Evolutionary conservation across 2,888 invertebrate species (phyloP), one percentile per base, ranked within the genome.

Genomic region (Ceratothoa steindachneri): DNA sequence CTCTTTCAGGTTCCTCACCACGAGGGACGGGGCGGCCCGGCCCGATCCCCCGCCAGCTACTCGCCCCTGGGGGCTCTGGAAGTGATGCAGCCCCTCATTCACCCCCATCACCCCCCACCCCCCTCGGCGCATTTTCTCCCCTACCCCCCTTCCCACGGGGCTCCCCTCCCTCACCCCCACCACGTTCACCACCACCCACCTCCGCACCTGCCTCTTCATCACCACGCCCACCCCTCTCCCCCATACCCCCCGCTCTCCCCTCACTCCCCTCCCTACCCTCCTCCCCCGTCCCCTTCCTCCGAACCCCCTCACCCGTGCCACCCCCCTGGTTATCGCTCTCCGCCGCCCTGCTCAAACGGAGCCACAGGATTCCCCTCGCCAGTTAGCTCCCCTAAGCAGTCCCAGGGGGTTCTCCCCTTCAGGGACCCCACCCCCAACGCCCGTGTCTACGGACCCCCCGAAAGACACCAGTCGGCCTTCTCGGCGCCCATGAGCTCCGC

Each of bases 81-180:
- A 41, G 71, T 68, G 67, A 77, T 77, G 80, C 77, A 80, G 30
- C 77, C 80, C 19, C 71, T 75, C 22, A 70, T 80, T 73, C 77
- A 77, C 71, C 77, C 72, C 55, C 73, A 66, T n/a, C 71, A 70
- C 27, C 19, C 51, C 52, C 72, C 51, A 15, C 69, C 55, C 15
- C 73, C 68, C 27, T 69, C 70, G 22, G 69, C 67, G 24, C 75
- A 41, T 71, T 71, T 28, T 65, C 69, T 22, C 70, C 52, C n/a
- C 68, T 65, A 41, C 75, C 60, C 30, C 29, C 69, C 41, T 69
- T 67, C 9, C 31, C 72, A 69, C 60, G 27, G 28, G 28, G 19
- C 55, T n/a, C 72, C 68, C 9, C 28, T 67, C 0, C 73, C 30
- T 28, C 73, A 60, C 64, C 53, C 31, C 19, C 69, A 41, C n/a